Percentiles rank a stretch among this genome's conserved stretches.
phyloP scores from a whole-genome alignment of 2,888 invertebrate genomes.

The Augochlorella aurata region DNA sequence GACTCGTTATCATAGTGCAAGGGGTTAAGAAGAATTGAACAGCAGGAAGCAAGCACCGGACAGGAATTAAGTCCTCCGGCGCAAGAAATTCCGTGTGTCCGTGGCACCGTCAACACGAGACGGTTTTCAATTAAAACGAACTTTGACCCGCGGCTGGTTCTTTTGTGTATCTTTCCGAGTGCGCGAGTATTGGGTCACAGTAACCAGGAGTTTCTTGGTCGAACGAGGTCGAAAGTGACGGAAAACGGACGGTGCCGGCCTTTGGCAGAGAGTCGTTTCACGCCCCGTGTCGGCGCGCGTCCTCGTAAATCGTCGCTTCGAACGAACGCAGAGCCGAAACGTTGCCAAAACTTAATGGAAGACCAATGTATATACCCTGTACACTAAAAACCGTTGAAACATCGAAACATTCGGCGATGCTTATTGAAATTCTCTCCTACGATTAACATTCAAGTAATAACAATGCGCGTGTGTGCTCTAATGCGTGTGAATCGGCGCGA shows the following conservation, averaged over 20 bases:
- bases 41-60: no score
- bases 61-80: no score
- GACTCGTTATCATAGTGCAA: no score
- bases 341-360: slow-evolving; percentile 67
- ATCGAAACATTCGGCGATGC: slow-evolving; percentile 71
- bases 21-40: no score
- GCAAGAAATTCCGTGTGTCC: background rate
- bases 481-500: background rate
- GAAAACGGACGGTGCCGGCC: background rate
- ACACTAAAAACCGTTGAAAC: slow-evolving; percentile 59
- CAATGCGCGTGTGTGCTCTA: background rate
- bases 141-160: background rate
- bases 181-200: background rate
- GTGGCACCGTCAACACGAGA: background rate
- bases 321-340: slow-evolving; percentile 51
- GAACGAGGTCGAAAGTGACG: slow-evolving; percentile 26
- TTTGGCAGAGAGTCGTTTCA: background rate
- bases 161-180: slow-evolving; percentile 15
- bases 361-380: slow-evolving; percentile 75
- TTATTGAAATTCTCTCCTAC: slow-evolving; percentile 66
- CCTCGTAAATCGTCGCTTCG: slow-evolving; percentile 43
- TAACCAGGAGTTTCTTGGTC: slow-evolving; percentile 8
- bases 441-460: slow-evolving; percentile 58
- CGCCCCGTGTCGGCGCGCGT: background rate
- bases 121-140: background rate